Evolutionary conservation across 1,140 invertebrate genomes (phyloP).

Genomic region (Drosophila nikananu): DNA sequence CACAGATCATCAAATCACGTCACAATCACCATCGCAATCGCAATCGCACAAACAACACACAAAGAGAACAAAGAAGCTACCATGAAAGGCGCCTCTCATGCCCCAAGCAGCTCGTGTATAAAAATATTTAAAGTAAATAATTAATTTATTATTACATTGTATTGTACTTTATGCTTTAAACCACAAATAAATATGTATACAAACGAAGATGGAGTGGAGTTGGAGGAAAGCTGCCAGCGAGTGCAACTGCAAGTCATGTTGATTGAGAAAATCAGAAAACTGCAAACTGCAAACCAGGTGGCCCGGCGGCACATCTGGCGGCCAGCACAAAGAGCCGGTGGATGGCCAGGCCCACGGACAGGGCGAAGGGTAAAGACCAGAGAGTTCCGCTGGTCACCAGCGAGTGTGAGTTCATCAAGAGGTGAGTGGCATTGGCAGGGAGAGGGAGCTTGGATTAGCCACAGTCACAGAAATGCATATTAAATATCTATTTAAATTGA

Average conservation of each 20-base stretch:
- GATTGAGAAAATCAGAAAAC: not conserved
- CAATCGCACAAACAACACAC: not conserved
- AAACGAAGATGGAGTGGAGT: not conserved
- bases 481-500: too few relatives aligned
- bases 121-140: constrained; percentile 62
- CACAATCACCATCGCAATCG: not conserved
- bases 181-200: constrained; percentile 48
- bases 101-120: constrained; percentile 50
- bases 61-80: constrained; percentile 53
- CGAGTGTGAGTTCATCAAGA: not conserved
- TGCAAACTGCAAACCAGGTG: not conserved
- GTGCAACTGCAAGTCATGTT: constrained; percentile 31
- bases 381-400: not conserved
- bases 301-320: constrained; percentile 10
- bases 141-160: constrained; percentile 63
- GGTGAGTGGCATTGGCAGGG: not conserved
- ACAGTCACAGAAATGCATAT: too few relatives aligned
- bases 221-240: constrained; percentile 22
- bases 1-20: constrained; percentile 10
- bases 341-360: constrained; percentile 4
- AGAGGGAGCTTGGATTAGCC: too few relatives aligned
- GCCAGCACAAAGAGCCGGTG: constrained; percentile 2
- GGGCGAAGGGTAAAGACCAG: not conserved
- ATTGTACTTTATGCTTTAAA: constrained; percentile 62
- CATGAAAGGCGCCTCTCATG: constrained; percentile 42